Base-by-base conservation (phyloP, 2,797 vertebrate genomes). In the Peromyscus nudipes region DNA sequence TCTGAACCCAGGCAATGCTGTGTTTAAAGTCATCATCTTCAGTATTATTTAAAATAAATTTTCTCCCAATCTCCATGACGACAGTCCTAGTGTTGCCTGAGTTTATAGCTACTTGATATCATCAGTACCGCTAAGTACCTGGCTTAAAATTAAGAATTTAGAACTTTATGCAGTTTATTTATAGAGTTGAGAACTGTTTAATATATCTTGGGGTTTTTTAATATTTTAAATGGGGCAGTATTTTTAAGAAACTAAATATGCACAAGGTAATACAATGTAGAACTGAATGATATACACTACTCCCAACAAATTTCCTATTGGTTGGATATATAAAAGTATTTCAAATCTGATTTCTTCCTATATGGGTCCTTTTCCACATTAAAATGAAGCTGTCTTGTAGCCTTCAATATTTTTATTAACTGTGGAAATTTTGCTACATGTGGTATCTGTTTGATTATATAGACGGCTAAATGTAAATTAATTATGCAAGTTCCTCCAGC, bases 381-480 rank as follows among this genome's bases (percentile, higher is more conserved):
- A 91, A 40, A 97, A 82, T 86, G 55, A 91, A 75, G 80, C 40
- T 52, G 21, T 46, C 71, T 75, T 77, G 34, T 81, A 92, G 46
- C 55, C 34, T 88, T 88, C 31, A 43, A n/a, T 75, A 92, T 81
- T 92, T 91, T 60, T 60, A 86, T 94, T 93, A 86, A 75, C 52
- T 83, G 55, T 52, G 43, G 62, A 94, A 92, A 86, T 89, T 62
- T 81, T 92, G 49, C 86, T 94, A 46, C 64, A 95, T 84, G 57
- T 37, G 34, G 52, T 95, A 85, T 85, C 67, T 92, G 31, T 89
- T 95, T 96, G 86, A 96, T 94, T 86, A 84, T 88, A 88, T 67
- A 84, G 79, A 93, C 8, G 80, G 87, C 89, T 93, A 94, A 79
- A 46, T 89, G 17, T 94, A 46, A 95, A 90, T 92, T 71, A 97